A percentile compares a stretch with the other conserved stretches of the same genome.
phyloP scores from a whole-genome alignment of 2,113 vertebrate species.

The Oceanodroma tethys region DNA sequence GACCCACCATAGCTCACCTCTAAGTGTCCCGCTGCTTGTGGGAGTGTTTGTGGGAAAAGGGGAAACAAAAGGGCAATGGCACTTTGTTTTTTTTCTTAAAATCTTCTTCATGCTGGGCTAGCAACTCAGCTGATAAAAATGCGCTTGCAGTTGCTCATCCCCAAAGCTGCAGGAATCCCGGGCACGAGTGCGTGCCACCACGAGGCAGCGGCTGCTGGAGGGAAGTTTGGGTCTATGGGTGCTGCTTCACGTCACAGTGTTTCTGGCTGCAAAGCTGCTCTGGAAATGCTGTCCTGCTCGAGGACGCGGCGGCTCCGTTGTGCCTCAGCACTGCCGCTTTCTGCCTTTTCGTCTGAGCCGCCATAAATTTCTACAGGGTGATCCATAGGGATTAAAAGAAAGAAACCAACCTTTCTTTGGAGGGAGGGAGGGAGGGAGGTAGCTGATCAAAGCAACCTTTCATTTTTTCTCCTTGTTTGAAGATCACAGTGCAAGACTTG shows the following conservation, averaged over 20 bases:
- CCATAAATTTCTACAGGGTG: background rate
- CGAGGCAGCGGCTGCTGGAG: background rate
- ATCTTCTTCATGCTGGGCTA: background rate
- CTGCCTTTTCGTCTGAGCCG: background rate
- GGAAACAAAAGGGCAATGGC: background rate
- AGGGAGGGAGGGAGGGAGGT: background rate
- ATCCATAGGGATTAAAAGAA: background rate
- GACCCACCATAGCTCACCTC: background rate
- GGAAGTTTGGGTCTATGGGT: background rate
- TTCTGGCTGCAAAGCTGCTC: background rate
- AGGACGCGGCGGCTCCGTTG: fast-evolving
- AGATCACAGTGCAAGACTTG: background rate
- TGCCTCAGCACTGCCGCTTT: background rate
- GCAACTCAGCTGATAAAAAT: background rate
- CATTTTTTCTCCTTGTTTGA: background rate
- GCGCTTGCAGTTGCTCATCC: background rate
- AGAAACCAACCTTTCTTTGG: background rate
- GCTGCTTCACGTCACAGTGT: background rate
- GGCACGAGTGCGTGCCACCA: fast-evolving
- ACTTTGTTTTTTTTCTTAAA: background rate
- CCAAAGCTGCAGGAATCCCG: background rate
- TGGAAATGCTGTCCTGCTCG: background rate
- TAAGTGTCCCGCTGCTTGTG: background rate
- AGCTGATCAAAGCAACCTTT: background rate
- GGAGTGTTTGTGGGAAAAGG: background rate